Base-by-base conservation (phyloP, 2,113 vertebrate species). In the Upupa epops region DNA sequence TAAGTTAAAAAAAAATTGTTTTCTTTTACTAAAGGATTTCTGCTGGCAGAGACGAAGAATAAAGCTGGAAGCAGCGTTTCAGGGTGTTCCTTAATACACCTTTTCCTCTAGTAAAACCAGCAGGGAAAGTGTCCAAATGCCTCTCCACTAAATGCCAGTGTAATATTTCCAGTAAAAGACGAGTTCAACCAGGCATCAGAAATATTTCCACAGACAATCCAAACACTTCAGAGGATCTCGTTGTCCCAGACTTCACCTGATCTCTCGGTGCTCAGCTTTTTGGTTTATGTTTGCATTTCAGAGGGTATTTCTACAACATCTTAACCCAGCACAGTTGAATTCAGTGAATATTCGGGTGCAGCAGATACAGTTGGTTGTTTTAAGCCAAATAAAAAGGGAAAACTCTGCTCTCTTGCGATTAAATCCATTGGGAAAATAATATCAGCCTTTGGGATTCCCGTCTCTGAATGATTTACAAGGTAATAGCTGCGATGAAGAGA, bases 71-170 rank as follows among this genome's bases (percentile, higher is more conserved):
- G 96, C 95, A 95, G 95, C 92, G 96, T 96, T 94, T 95, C 96
- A 96, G 88, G 96, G 96, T 96, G 96, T 96, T 98, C 94, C 87
- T 76, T 86, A 92, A 95, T 89, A 94, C 17, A 13, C 93, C 73
- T 86, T 97, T 90, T 78, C 96, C 95, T 96, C 97, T 96, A 96
- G 96, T 97, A 97, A 97, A 97, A 96, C 90, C 96, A 97, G 96
- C 95, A 77, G 97, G 97, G 95, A 97, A 96, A 86, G 95, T 96
- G 97, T 97, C 98, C 97, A 97, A 96, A 94, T 93, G 94, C 97
- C 90, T 58, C 86, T 70, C 88, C 95, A 94, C 93, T 97, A 97
- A 97, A 97, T 93, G 94, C 96, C 92, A 88, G 92, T 95, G 92
- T 94, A 86, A 88, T 85, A 95, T 97, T 96, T 97, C 96, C 77